Evolutionary conservation across 2,113 vertebrate genomes (phyloP).

Genomic region (Spheniscus mendiculus): DNA sequence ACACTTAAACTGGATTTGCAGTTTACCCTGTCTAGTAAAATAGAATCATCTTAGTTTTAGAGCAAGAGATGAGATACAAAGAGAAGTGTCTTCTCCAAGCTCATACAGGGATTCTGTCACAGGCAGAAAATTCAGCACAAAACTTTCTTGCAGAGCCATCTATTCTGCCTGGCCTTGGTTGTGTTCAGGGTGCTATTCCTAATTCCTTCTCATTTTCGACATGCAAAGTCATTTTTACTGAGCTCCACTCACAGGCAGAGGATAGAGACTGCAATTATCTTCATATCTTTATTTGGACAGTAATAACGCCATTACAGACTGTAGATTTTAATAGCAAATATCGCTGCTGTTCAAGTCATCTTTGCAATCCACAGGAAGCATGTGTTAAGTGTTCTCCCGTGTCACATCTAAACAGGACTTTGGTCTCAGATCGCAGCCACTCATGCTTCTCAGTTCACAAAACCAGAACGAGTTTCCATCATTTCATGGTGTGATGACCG

Average conservation of each 20-base stretch:
- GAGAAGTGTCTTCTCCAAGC: not conserved
- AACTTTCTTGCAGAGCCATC: not conserved
- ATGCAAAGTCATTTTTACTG: not conserved
- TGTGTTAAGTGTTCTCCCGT: fast-evolving
- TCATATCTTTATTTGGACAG: no score
- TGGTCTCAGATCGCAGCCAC: not conserved
- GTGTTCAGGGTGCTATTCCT: not conserved
- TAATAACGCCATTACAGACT: not conserved
- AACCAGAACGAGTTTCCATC: not conserved
- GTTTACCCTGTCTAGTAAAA: not conserved
- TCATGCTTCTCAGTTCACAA: not conserved
- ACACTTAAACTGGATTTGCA: not conserved
- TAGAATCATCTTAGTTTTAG: not conserved
- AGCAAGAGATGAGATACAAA: not conserved
- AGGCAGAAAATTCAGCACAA: not conserved
- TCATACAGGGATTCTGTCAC: not conserved
- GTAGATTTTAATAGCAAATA: not conserved
- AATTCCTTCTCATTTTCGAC: not conserved
- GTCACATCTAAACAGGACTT: not conserved
- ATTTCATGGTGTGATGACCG: fast-evolving
- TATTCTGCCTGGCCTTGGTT: not conserved
- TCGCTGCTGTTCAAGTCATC: not conserved
- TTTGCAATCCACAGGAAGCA: not conserved
- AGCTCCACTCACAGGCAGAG: not conserved
- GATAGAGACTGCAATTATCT: not conserved